These are phyloP conservation scores for Limnothrissa miodon DNA, from an alignment of 2,113 vertebrate species.

Conservation along the genomic window DNA sequence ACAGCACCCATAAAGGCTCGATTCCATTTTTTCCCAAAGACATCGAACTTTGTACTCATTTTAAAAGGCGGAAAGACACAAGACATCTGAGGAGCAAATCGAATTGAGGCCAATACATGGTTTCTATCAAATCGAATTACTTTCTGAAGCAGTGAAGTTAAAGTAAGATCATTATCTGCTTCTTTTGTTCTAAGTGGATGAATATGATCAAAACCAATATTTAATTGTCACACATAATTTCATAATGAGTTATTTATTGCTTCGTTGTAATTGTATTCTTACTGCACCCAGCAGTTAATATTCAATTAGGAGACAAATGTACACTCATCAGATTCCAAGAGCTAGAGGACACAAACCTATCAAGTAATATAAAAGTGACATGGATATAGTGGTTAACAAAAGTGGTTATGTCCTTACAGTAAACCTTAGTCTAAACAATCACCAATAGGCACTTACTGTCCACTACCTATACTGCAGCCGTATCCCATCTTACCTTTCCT, in stretches of 20 bases:
- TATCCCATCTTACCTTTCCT: too few relatives aligned
- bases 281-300: background rate
- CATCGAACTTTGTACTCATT: background rate
- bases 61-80: background rate
- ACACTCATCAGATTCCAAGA: background rate
- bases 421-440: background rate
- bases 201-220: background rate
- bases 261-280: background rate
- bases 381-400: background rate
- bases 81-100: constrained; percentile 13
- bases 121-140: background rate
- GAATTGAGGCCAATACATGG: constrained; percentile 15
- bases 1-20: background rate
- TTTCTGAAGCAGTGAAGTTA: constrained; percentile 1
- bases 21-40: background rate
- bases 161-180: background rate
- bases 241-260: background rate
- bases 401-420: background rate
- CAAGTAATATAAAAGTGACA: background rate
- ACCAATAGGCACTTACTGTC: too few relatives aligned
- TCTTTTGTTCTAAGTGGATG: background rate
- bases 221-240: background rate
- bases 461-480: background rate
- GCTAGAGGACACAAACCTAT: background rate
- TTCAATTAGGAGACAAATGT: background rate